Conservation (phyloP, 2,888 invertebrate genomes). For the Anthophora plumipes region DNA sequence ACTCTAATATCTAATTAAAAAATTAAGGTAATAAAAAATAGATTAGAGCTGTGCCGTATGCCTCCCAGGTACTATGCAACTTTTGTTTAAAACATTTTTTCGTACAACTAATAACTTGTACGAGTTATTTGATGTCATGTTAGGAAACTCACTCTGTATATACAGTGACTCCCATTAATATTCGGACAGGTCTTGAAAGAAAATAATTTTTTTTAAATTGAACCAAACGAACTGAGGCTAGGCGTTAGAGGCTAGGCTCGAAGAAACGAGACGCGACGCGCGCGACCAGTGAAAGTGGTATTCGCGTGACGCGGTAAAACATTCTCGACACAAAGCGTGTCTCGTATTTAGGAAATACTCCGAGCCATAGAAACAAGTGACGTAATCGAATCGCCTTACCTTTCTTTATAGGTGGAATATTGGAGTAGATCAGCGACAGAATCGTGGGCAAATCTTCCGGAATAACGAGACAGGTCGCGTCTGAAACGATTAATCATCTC, state of each 20-base stretch:
- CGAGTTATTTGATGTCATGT: too few species aligned
- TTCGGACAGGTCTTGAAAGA: too few species aligned
- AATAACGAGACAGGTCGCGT: constrained; percentile 87
- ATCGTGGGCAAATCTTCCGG: constrained; percentile 93
- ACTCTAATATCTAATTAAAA: too few species aligned
- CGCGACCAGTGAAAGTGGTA: constrained; percentile 36
- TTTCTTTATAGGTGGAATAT: constrained; percentile 94
- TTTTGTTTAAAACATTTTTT: too few species aligned
- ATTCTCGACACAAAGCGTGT: neutral
- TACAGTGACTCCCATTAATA: too few species aligned
- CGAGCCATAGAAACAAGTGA: neutral
- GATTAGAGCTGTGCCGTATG: too few species aligned
- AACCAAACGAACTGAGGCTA: too few species aligned
- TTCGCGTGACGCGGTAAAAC: constrained; percentile 30
- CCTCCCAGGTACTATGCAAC: too few species aligned
- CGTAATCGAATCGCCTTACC: constrained; percentile 85
- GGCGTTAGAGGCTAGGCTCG: neutral
- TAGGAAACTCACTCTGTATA: too few species aligned
- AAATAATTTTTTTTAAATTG: too few species aligned
- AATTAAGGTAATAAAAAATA: too few species aligned
- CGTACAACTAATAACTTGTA: too few species aligned
- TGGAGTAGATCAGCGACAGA: constrained; percentile 92
- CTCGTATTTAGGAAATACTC: neutral
- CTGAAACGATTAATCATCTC: constrained; percentile 84
- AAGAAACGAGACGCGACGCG: neutral